Conservation (phyloP, 2,113 vertebrate genomes). For the Enhydra lutris region DNA sequence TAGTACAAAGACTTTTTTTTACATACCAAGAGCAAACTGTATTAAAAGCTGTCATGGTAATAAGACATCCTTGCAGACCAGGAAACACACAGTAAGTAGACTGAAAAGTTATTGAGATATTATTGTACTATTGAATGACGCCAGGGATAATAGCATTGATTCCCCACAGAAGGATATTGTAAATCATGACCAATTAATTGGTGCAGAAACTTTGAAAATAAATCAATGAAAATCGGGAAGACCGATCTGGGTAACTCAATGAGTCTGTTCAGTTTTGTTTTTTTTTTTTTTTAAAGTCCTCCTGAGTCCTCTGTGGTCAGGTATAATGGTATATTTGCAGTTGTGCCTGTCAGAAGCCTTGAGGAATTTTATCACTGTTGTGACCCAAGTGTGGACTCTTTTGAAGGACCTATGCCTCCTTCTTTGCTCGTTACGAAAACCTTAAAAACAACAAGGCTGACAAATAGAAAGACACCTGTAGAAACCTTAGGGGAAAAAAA, state of each 20-base stretch:
- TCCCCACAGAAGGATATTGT: background rate
- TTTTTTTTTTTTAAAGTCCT: background rate
- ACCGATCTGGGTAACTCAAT: background rate
- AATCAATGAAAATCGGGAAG: conserved; percentile 10
- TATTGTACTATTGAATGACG: background rate
- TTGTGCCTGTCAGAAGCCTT: background rate
- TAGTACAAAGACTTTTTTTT: background rate
- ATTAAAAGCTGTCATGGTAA: background rate
- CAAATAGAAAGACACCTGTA: background rate
- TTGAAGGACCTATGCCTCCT: background rate
- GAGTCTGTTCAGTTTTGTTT: background rate
- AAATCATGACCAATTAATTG: conserved; percentile 49
- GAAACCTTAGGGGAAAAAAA: background rate
- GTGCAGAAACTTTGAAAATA: conserved; percentile 45
- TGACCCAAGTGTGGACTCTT: background rate
- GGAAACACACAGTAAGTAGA: background rate
- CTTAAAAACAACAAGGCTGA: background rate
- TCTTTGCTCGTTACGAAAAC: background rate
- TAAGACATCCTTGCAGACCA: background rate
- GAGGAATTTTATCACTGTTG: background rate
- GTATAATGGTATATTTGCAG: background rate
- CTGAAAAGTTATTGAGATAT: background rate
- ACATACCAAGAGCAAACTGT: background rate
- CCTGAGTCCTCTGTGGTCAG: background rate
- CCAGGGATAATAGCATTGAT: background rate